phyloP scores from a whole-genome alignment of 2,797 vertebrate species.

The Novumbra hubbsi region DNA sequence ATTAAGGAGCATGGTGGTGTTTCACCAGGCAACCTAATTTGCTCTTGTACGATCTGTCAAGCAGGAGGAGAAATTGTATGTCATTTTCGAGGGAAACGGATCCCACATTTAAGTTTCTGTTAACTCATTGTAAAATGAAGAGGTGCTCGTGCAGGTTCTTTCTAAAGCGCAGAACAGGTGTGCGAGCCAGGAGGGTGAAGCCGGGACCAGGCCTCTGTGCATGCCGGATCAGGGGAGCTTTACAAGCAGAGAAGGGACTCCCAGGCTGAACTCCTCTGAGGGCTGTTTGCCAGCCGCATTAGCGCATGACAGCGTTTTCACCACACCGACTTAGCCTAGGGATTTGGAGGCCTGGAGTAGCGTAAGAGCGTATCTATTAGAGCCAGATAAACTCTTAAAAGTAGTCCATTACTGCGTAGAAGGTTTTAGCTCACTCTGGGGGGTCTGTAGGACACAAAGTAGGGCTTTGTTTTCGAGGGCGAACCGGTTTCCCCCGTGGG shows the following conservation, averaged over 20 bases:
- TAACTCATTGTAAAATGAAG: background rate
- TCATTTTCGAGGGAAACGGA: background rate
- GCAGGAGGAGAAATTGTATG: background rate
- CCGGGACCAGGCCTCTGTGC: background rate
- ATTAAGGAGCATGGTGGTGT: conserved; percentile 15
- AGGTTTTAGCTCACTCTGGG: conserved; percentile 59
- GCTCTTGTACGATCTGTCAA: background rate
- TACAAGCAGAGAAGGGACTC: conserved; percentile 36
- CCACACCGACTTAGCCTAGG: conserved; percentile 47
- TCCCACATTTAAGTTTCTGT: background rate
- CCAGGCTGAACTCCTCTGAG: conserved; percentile 32
- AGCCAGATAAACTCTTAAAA: conserved; percentile 63
- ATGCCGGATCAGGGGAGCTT: background rate
- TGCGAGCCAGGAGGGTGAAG: conserved; percentile 6
- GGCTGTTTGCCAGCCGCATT: conserved; percentile 53
- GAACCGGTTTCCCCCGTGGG: conserved; percentile 44
- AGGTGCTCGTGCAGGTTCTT: background rate
- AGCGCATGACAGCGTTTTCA: conserved; percentile 57
- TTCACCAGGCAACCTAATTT: background rate
- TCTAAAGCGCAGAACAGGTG: conserved; percentile 17
- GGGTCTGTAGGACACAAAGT: conserved; percentile 59
- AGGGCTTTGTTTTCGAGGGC: conserved; percentile 64
- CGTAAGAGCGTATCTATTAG: conserved; percentile 56
- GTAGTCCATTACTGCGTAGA: conserved; percentile 56
- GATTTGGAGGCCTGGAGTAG: conserved; percentile 56